Base-by-base conservation (phyloP, 1,140 invertebrate species). In the Zaprionus vittiger region DNA sequence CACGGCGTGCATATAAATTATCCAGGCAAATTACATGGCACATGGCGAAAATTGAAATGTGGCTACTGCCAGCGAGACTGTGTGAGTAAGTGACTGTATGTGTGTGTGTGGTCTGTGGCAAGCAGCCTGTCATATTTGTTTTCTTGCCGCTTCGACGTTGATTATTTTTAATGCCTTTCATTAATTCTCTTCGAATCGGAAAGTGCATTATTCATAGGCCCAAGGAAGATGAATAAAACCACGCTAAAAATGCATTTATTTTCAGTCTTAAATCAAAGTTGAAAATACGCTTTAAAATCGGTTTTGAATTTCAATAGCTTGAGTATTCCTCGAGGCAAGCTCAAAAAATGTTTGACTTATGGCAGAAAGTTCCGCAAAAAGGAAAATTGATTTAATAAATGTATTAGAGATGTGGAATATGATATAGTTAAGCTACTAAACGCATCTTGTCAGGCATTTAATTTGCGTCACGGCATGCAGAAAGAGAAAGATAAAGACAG, bases 141-240 rank as follows among this genome's bases (percentile, higher is more conserved):
- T 62, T 63, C 67, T 57, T 71, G 70, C 60, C 52, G 34, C 66
- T 70, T 78, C 79, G 70, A 57, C 72, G 77, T 73, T 90, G 84
- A 90, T 90, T 82, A 90, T 85, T 91, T 90, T 90, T 82, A 90
- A 85, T 90, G 73, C 73, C 67, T 24, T 77, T 85, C 82, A 90
- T 90, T 91, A 90, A 90, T 85, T 67, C 70, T 65, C 65, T 67
- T 73, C 85, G 47, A 90, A 82, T 86, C 73, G 77, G 47, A 67
- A 73, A 57, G 28, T 28, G 41, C 73, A 57, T 84, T 90, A 52
- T 52, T 52, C 20, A 52, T 47, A 17, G 41, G 41, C 6, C 41
- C n/a, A 47, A 47, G n/a, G n/a, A 7, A 24, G 11, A 52, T 52
- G 12, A 22, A 52, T 24, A 52, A 24, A 52, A 24, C 14, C 41